Conservation (phyloP, 2,888 invertebrate genomes). For the Dilophus febrilis region DNA sequence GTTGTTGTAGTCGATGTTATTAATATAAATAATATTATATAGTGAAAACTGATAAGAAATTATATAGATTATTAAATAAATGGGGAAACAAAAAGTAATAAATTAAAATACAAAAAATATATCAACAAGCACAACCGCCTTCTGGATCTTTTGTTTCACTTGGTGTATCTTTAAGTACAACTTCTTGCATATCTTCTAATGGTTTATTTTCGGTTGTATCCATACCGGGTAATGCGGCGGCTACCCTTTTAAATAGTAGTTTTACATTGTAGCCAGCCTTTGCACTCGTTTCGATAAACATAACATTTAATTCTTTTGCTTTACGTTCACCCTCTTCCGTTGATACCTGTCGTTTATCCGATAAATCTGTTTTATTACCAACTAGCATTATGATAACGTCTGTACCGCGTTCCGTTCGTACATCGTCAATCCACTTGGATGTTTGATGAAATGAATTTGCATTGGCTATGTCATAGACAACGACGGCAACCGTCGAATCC, state of each 20-base stretch:
- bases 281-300: slow-evolving; percentile 99
- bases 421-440: slow-evolving; percentile 99
- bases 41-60: too few species aligned
- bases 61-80: too few species aligned
- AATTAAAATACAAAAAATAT: too few species aligned
- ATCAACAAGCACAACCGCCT: slow-evolving; percentile 82
- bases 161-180: slow-evolving; percentile 91
- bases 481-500: slow-evolving; percentile 97
- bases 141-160: slow-evolving; percentile 87
- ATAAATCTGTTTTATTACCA: slow-evolving; percentile 98
- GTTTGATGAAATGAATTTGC: slow-evolving; percentile 99
- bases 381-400: slow-evolving; percentile 99
- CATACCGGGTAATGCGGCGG: slow-evolving; percentile 97
- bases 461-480: slow-evolving; percentile 98
- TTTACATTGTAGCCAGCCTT: slow-evolving; percentile 99
- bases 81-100: too few species aligned
- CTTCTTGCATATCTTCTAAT: slow-evolving; percentile 97
- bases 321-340: slow-evolving; percentile 97
- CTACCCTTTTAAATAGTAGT: slow-evolving; percentile 96
- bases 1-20: too few species aligned
- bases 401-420: slow-evolving; percentile 93
- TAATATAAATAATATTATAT: too few species aligned
- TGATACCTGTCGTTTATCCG: slow-evolving; percentile 94
- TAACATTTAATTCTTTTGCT: slow-evolving; percentile 97
- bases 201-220: slow-evolving; percentile 91